Evolutionary conservation across 2,888 invertebrate species (phyloP).

Genomic region (Anagyrus pseudococci): DNA sequence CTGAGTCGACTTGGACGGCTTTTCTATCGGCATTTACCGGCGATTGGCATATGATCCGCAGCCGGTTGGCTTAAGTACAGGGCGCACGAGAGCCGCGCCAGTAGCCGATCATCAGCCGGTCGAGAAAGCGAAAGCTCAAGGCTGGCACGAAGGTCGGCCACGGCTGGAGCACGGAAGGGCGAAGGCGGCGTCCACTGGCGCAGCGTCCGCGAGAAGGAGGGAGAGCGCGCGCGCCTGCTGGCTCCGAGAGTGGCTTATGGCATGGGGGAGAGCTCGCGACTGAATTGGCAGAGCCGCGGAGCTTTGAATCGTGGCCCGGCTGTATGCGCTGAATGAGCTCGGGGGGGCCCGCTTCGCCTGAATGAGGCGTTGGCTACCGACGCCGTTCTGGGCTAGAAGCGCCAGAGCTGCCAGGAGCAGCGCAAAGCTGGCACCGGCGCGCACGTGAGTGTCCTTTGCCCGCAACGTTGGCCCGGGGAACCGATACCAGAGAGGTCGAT

Average conservation of each 20-base stretch:
- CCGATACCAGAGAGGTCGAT: too few relatives aligned
- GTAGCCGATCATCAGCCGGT: too few relatives aligned
- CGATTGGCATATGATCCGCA: too few relatives aligned
- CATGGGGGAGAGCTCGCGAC: conserved; percentile 4
- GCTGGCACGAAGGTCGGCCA: too few relatives aligned
- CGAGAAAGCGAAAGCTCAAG: too few relatives aligned
- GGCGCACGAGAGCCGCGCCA: too few relatives aligned
- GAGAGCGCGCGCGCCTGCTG: neutral
- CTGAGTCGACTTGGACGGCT: too few relatives aligned
- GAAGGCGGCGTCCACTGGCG: neutral
- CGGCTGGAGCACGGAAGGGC: conserved; percentile 2
- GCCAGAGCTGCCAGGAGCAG: conserved; percentile 1
- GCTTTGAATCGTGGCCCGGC: conserved; percentile 57
- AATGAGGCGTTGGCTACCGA: conserved; percentile 13
- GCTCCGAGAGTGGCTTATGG: neutral
- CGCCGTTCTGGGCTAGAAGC: too few relatives aligned
- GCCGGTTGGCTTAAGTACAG: too few relatives aligned
- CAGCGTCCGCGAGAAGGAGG: neutral
- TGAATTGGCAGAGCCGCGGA: conserved; percentile 57
- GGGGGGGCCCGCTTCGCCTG: conserved; percentile 37
- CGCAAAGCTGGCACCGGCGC: neutral
- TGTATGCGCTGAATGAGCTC: conserved; percentile 36
- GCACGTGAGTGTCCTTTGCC: conserved; percentile 3
- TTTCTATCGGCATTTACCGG: too few relatives aligned
- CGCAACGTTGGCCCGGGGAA: too few relatives aligned